These are phyloP conservation scores for Ceratina calcarata DNA, from an alignment of 1,140 invertebrate species.

Conservation along the genomic window DNA sequence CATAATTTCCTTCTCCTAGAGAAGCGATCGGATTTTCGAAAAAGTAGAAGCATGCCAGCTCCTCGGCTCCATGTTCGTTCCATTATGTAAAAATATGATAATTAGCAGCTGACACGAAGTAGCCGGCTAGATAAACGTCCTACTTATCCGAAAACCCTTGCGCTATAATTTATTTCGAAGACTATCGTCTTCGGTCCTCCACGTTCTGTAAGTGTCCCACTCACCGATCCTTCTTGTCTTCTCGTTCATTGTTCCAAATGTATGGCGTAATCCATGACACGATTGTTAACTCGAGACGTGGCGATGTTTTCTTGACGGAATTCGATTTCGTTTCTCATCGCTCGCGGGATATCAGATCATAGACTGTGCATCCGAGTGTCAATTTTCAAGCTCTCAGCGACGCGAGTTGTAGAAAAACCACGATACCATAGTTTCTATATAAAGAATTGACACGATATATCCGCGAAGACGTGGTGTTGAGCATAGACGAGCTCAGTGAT, in stretches of 20 bases:
- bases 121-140: conserved; percentile 62
- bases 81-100: conserved; percentile 76
- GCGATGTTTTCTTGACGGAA: conserved; percentile 4
- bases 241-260: conserved; percentile 16
- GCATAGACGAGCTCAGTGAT: neutral
- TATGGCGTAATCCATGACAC: conserved; percentile 1
- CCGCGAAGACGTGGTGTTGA: no score
- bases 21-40: conserved; percentile 17
- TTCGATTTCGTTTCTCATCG: neutral
- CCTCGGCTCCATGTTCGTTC: conserved; percentile 59
- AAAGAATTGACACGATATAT: neutral
- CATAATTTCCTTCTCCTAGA: conserved; percentile 12
- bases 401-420: no score
- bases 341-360: neutral
- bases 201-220: conserved; percentile 35
- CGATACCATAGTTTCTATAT: neutral
- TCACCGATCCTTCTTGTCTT: neutral
- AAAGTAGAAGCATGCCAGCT: no score
- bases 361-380: no score
- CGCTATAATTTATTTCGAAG: conserved; percentile 57
- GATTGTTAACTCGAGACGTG: neutral
- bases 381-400: no score
- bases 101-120: conserved; percentile 49
- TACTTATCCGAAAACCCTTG: conserved; percentile 56
- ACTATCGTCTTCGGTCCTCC: conserved; percentile 5